phyloP scores from a whole-genome alignment of 2,888 invertebrate genomes.

The Ophraella communa region DNA sequence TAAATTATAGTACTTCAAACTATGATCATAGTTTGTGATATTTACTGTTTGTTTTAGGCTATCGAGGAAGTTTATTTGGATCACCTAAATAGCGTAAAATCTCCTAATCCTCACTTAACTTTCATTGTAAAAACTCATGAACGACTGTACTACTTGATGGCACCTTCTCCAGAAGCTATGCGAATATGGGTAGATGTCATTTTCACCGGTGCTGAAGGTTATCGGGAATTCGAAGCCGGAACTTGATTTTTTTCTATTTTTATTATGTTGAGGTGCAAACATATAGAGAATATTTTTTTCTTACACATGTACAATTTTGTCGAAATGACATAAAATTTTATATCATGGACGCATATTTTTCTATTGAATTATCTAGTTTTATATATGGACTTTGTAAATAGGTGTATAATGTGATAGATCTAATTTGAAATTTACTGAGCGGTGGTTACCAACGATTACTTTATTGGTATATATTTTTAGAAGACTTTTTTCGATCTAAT shows the following conservation, averaged over 20 bases:
- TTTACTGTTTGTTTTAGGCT: slow-evolving; percentile 66
- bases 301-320: slow-evolving; percentile 23
- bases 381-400: slow-evolving; percentile 35
- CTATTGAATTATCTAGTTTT: slow-evolving; percentile 31
- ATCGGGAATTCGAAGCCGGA: slow-evolving; percentile 70
- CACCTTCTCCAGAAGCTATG: slow-evolving; percentile 92
- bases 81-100: slow-evolving; percentile 90
- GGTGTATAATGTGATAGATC: slow-evolving; percentile 31
- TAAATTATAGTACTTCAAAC: not conserved
- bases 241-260: slow-evolving; percentile 48
- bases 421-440: slow-evolving; percentile 9
- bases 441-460: slow-evolving; percentile 16
- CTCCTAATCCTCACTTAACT: slow-evolving; percentile 88
- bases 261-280: slow-evolving; percentile 14
- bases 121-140: slow-evolving; percentile 95
- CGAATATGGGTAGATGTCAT: slow-evolving; percentile 96
- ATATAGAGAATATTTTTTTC: slow-evolving; percentile 13
- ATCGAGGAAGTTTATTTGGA: slow-evolving; percentile 97
- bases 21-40: not conserved
- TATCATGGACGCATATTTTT: slow-evolving; percentile 31
- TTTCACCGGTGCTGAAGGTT: slow-evolving; percentile 92
- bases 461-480: slow-evolving; percentile 17
- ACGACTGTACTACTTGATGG: slow-evolving; percentile 88
- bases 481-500: slow-evolving; percentile 8
- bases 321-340: slow-evolving; percentile 26